A percentile compares a stretch with the other conserved stretches of the same genome.
phyloP scores from a whole-genome alignment of 1,140 invertebrate genomes.

The Drosophila mauritiana region DNA sequence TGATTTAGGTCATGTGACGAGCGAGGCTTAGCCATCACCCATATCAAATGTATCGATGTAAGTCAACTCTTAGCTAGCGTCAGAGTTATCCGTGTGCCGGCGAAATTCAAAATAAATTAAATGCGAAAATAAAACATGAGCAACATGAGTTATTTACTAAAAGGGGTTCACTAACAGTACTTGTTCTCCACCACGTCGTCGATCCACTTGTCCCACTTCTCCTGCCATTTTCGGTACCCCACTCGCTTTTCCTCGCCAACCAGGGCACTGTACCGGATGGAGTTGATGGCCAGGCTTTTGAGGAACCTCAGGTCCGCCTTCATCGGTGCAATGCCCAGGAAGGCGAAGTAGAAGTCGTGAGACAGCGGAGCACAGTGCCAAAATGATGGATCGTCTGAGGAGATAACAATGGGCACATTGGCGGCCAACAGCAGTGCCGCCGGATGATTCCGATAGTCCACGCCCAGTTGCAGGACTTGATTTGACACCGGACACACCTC shows the following conservation, averaged over 20 bases:
- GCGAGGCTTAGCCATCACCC: slow-evolving; percentile 72
- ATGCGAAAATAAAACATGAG: slow-evolving; percentile 27
- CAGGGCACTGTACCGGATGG: slow-evolving; percentile 87
- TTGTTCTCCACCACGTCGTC: slow-evolving; percentile 32
- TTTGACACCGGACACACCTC: slow-evolving; percentile 93
- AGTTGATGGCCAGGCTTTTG: slow-evolving; percentile 92
- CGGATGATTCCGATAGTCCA: slow-evolving; percentile 93
- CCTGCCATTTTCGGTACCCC: slow-evolving; percentile 64
- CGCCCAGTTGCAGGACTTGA: slow-evolving; percentile 90
- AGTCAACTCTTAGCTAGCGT: slow-evolving; percentile 63
- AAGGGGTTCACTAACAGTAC: neutral
- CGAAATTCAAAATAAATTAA: slow-evolving; percentile 47
- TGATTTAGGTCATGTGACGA: slow-evolving; percentile 51
- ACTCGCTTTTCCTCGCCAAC: slow-evolving; percentile 16
- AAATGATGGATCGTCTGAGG: slow-evolving; percentile 90
- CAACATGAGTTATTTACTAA: neutral
- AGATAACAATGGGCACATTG: slow-evolving; percentile 86
- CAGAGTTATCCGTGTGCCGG: slow-evolving; percentile 45
- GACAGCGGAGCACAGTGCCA: slow-evolving; percentile 90
- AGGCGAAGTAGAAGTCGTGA: slow-evolving; percentile 93
- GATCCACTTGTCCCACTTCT: slow-evolving; percentile 65
- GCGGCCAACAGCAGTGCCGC: slow-evolving; percentile 88
- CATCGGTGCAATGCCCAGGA: slow-evolving; percentile 90
- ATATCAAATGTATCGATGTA: slow-evolving; percentile 76
- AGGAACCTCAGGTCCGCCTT: slow-evolving; percentile 89